phyloP scores from a whole-genome alignment of 2,113 vertebrate genomes.

The Mionectes macconnelli region DNA sequence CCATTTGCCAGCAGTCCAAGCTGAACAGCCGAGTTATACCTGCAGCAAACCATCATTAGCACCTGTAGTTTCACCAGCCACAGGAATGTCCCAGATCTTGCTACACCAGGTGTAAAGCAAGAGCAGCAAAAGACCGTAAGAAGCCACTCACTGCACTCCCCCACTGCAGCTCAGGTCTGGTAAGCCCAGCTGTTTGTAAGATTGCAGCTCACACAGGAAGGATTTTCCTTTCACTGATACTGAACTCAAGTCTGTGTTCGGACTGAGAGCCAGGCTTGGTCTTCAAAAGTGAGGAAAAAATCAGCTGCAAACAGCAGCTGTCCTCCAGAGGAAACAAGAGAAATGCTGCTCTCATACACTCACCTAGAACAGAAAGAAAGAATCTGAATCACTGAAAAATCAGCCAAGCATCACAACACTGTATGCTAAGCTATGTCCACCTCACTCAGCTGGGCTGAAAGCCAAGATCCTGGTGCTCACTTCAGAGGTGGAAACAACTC shows the following conservation, averaged over 20 bases:
- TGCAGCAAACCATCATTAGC: not conserved
- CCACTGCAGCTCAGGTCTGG: not conserved
- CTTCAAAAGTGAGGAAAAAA: not conserved
- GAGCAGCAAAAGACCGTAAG: not conserved
- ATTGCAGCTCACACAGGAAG: not conserved
- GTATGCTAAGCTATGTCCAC: fast-evolving
- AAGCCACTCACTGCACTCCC: not conserved
- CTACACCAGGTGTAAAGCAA: not conserved
- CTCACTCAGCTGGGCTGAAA: not conserved
- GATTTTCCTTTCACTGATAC: not conserved
- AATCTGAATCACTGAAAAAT: not conserved
- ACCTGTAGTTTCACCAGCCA: not conserved
- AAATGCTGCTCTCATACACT: not conserved
- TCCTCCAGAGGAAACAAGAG: not conserved
- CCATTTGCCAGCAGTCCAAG: not conserved
- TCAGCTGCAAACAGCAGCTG: not conserved
- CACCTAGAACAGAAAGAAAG: not conserved
- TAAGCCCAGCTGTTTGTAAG: not conserved
- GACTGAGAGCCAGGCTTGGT: not conserved
- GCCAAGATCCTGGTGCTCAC: not conserved
- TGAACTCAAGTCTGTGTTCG: not conserved
- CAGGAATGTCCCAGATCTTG: not conserved
- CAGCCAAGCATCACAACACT: not conserved
- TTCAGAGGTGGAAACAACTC: not conserved
- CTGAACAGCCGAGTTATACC: not conserved